These are phyloP conservation scores for Alca torda DNA, from an alignment of 2,797 vertebrate genomes.

Conservation along the genomic window DNA sequence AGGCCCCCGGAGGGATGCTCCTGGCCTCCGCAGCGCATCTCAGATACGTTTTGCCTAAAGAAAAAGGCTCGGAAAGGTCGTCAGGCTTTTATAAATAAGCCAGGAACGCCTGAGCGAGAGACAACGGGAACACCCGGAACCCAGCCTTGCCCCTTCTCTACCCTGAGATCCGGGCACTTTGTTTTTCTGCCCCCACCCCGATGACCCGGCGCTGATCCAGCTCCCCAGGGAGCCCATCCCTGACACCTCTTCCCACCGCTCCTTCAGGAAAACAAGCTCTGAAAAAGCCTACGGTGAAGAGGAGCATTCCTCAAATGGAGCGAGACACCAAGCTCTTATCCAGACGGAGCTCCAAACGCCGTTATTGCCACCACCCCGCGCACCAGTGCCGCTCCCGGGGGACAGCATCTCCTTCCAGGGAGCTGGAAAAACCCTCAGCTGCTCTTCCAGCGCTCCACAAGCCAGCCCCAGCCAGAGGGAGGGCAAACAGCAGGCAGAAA, in stretches of 20 bases:
- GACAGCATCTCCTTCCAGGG: not conserved
- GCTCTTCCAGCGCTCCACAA: not conserved
- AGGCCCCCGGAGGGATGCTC: not conserved
- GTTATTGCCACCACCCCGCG: not conserved
- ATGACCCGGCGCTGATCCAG: not conserved
- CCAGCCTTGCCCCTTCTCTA: not conserved
- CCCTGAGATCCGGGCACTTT: not conserved
- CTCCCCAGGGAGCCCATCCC: not conserved
- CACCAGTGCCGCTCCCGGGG: not conserved
- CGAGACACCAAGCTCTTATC: not conserved
- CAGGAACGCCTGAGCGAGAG: rapidly evolving
- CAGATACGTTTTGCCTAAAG: not conserved
- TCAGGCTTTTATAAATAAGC: not conserved
- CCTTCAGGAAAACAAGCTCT: not conserved
- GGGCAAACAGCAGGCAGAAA: not conserved
- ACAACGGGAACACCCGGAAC: no score
- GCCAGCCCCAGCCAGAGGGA: not conserved
- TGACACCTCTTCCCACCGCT: not conserved
- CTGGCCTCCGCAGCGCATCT: rapidly evolving
- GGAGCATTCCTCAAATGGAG: not conserved
- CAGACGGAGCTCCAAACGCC: not conserved
- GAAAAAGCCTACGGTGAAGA: not conserved
- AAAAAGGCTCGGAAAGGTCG: not conserved
- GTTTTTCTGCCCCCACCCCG: not conserved
- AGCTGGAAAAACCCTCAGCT: not conserved